These are phyloP conservation scores for Beroe ovata DNA, from an alignment of 37 sponge, comb jelly and placozoan genomes.

Conservation along the genomic window DNA sequence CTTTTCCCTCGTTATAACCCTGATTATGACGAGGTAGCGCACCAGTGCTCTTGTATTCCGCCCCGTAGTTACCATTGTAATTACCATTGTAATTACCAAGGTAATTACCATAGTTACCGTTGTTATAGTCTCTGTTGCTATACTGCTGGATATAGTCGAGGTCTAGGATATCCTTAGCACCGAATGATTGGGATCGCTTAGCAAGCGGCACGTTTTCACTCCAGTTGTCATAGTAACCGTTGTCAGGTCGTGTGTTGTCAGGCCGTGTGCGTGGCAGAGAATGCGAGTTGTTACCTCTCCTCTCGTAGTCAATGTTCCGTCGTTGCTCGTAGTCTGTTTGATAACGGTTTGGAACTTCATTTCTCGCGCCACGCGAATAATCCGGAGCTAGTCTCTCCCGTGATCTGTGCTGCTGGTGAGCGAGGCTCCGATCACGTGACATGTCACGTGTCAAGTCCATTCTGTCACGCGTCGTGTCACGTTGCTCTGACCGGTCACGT, in stretches of 20 bases:
- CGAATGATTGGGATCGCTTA: slow-evolving; percentile 17
- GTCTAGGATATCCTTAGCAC: slow-evolving; percentile 14
- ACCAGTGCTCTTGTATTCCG: neutral
- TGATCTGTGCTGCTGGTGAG: neutral
- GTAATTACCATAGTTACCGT: neutral
- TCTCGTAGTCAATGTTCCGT: neutral
- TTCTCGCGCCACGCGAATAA: neutral
- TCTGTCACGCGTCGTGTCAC: neutral
- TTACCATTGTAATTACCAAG: slow-evolving; percentile 8
- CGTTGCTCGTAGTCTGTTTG: neutral
- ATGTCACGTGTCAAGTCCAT: neutral
- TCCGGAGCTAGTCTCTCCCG: neutral
- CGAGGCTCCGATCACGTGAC: neutral
- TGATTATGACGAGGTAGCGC: neutral
- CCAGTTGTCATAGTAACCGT: neutral
- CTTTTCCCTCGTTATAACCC: slow-evolving; percentile 1
- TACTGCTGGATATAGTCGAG: slow-evolving; percentile 12
- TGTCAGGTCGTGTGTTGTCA: slow-evolving; percentile 23
- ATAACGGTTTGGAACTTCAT: neutral
- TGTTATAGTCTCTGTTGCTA: neutral
- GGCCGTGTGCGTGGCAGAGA: neutral
- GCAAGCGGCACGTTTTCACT: neutral
- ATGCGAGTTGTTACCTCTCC: neutral
- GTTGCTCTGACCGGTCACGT: neutral
- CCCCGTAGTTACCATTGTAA: neutral